Percentiles rank a stretch among this genome's conserved stretches.
Evolutionary conservation across 1,140 invertebrate species (phyloP).

Genomic region (Ruditapes philippinarum): DNA sequence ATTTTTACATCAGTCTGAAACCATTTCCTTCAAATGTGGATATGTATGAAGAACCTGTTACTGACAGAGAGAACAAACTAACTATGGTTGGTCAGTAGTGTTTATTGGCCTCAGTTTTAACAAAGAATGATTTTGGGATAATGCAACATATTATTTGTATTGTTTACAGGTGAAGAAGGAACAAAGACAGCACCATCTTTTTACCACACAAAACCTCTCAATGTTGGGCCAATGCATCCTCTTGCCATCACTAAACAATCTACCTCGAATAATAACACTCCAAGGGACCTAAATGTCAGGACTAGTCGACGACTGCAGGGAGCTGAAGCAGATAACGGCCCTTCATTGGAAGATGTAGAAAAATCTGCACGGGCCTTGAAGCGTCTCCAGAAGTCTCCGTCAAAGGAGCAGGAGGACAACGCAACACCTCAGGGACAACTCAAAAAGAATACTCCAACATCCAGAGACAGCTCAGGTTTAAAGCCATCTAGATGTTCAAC

Average conservation of each 20-base stretch:
- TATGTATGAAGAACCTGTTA: no score
- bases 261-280: constrained; percentile 28
- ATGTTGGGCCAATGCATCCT: constrained; percentile 38
- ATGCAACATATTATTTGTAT: no score
- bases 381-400: constrained; percentile 15
- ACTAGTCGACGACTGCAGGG: constrained; percentile 80
- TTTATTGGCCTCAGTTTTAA: no score
- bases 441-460: constrained; percentile 34
- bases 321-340: constrained; percentile 67
- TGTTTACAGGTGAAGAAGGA: constrained; percentile 71
- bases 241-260: constrained; percentile 59
- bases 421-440: constrained; percentile 57
- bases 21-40: no score
- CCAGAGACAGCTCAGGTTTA: constrained; percentile 19
- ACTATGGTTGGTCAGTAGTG: no score
- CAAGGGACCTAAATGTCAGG: constrained; percentile 61
- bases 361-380: constrained; percentile 16
- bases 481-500: constrained; percentile 30
- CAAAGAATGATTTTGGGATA: no score
- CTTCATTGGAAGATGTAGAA: constrained; percentile 74
- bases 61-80: no score
- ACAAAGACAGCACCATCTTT: constrained; percentile 75
- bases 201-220: constrained; percentile 77
- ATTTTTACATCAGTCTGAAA: no score
- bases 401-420: constrained; percentile 55